Percentiles rank a stretch among this genome's conserved stretches.
Evolutionary conservation across 2,113 vertebrate genomes (phyloP).

Genomic region (Ctenodactylus gundi): DNA sequence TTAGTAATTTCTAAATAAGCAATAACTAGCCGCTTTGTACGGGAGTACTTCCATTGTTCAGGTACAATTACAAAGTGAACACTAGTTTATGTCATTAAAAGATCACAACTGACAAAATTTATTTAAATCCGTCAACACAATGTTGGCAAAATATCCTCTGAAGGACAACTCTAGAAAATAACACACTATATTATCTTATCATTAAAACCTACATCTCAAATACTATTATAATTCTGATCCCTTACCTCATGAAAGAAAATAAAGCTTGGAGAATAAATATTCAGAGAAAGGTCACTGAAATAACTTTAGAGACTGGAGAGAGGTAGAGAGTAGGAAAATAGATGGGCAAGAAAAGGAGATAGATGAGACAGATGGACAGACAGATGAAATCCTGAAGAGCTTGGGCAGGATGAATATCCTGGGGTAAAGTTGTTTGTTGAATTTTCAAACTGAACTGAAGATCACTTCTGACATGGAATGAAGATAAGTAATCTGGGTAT

Average conservation of each 20-base stretch:
- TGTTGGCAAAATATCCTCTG: neutral
- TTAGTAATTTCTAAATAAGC: neutral
- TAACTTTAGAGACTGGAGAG: neutral
- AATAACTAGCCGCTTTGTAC: neutral
- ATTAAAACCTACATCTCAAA: slow-evolving; percentile 37
- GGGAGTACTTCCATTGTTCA: neutral
- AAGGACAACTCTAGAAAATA: slow-evolving; percentile 29
- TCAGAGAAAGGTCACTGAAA: neutral
- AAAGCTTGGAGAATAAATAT: slow-evolving; percentile 16
- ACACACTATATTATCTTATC: neutral
- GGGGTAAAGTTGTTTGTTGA: neutral
- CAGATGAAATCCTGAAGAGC: neutral
- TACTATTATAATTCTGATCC: neutral
- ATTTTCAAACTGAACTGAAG: slow-evolving; percentile 14
- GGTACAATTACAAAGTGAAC: slow-evolving; percentile 13
- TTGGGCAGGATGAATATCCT: neutral
- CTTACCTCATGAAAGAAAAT: slow-evolving; percentile 6
- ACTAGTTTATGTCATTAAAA: slow-evolving; percentile 24
- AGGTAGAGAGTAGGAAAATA: neutral
- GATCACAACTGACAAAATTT: slow-evolving; percentile 28
- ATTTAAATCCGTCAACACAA: neutral
- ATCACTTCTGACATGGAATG: neutral
- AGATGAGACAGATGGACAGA: neutral
- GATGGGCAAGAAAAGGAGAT: neutral
- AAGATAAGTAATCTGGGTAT: neutral